Evolutionary conservation across 1,140 invertebrate species (phyloP), one percentile per base, ranked within the genome.

Genomic region (Caenorhabditis brenneri): DNA sequence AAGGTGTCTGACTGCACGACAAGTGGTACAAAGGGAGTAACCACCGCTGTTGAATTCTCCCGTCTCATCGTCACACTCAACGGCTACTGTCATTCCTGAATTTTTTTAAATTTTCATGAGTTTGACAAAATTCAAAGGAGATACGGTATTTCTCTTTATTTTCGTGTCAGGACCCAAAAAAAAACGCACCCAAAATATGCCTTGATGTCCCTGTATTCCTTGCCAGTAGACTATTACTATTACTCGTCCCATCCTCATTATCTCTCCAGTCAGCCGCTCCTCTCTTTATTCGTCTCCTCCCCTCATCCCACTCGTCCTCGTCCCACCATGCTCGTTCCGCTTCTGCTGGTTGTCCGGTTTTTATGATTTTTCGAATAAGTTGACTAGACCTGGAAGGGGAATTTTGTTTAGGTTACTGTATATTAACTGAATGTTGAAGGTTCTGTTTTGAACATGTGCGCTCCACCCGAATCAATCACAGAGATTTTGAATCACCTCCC

Each of bases 1-100:
- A 2, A 87, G 84, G 36, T 87, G 86, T 2, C 86, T 84, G 42
- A 87, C 79, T 9, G 86, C 86, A 29, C 84, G 80, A 58, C 86
- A 87, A 3, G 84, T 85, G 24, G 74, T 46, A 36, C 86, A 87
- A 10, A 87, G 74, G 10, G 87, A 80, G 42, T 87, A 87, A 12
- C 81, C 81, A 29, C 27, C 55, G 29, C 60, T 82, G 12, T 58
- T 53, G 24, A 74, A 74, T 42, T 82, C 81, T 1, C 81, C 81
- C 29, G 22, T 55, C 19, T 82, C 81, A 46, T 82, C 60, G 15
- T 82, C 60, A 16, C 81, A 82, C 29, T 82, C 81, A 9, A 82
- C 29, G 10, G 81, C 81, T 19, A 82, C 60, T 27, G 81, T 82
- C 60, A 60, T 82, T 48, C 81, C 78, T 80, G 78, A 19, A 80